A percentile compares a stretch with the other conserved stretches of the same genome.
phyloP scores from a whole-genome alignment of 2,888 invertebrate species.

The Drosophila phalerata region DNA sequence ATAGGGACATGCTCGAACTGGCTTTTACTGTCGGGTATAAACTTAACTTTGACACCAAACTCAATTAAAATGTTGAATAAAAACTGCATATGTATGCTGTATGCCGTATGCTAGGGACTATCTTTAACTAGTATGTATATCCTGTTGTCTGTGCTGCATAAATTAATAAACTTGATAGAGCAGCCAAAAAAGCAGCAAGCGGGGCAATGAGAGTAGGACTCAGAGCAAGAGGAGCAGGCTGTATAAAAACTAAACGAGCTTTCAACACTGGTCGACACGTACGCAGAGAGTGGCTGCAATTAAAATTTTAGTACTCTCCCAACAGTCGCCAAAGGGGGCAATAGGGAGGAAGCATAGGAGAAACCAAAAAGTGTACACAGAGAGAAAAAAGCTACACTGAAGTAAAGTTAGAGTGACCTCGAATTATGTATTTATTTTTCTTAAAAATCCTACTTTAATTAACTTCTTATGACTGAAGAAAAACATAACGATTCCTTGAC shows the following conservation, averaged over 20 bases:
- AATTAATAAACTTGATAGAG: conserved; percentile 77
- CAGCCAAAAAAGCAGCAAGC: conserved; percentile 5
- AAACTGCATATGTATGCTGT: conserved; percentile 64
- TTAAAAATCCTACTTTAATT: no score
- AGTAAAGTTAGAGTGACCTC: not conserved
- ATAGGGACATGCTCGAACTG: conserved; percentile 26
- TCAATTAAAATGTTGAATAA: conserved; percentile 76
- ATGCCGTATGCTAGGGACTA: conserved; percentile 29
- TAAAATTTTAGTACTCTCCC: conserved; percentile 73
- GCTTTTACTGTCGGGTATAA: conserved; percentile 50
- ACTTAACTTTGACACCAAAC: conserved; percentile 76
- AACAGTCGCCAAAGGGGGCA: conserved; percentile 5
- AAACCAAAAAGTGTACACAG: not conserved
- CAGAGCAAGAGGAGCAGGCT: conserved; percentile 1
- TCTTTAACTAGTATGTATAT: conserved; percentile 51
- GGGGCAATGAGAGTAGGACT: not conserved
- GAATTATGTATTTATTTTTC: no score
- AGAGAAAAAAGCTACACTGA: not conserved
- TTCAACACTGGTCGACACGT: conserved; percentile 65
- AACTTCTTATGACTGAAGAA: no score
- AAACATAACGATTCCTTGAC: no score
- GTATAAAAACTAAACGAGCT: conserved; percentile 77
- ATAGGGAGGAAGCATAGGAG: not conserved
- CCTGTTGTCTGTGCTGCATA: conserved; percentile 62
- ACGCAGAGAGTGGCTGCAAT: conserved; percentile 72